Evolutionary conservation across 2,113 vertebrate genomes (phyloP).

Genomic region (Melanotaenia duboulayi): DNA sequence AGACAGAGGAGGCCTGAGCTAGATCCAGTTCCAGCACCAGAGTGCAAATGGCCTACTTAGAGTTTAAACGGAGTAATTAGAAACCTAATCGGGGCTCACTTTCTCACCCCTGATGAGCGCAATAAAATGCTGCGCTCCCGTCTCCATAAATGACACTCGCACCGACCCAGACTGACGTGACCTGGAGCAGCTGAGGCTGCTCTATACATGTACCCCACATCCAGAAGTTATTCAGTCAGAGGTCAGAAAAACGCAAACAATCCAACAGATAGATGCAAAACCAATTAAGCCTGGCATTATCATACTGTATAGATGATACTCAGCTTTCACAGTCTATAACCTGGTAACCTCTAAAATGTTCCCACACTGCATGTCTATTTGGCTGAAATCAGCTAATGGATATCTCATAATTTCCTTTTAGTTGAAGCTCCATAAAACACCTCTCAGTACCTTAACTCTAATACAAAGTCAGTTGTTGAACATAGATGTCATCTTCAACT

Average conservation of each 20-base stretch:
- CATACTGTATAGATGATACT: too few relatives aligned
- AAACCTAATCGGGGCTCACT: conserved; percentile 80
- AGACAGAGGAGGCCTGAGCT: conserved; percentile 47
- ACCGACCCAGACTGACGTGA: conserved; percentile 4
- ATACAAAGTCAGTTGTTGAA: too few relatives aligned
- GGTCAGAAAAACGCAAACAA: not conserved
- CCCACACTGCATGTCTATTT: too few relatives aligned
- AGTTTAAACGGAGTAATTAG: conserved; percentile 85
- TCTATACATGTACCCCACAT: conserved; percentile 14
- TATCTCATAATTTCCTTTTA: too few relatives aligned
- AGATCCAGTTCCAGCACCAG: conserved; percentile 72
- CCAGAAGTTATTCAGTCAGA: not conserved
- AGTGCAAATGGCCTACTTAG: conserved; percentile 85
- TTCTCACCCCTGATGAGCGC: conserved; percentile 59
- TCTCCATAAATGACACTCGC: conserved; percentile 30
- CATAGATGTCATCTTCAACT: too few relatives aligned
- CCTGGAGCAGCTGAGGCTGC: conserved; percentile 58
- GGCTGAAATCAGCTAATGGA: too few relatives aligned
- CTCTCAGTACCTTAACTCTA: too few relatives aligned
- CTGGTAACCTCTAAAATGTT: not conserved
- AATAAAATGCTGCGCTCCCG: conserved; percentile 75
- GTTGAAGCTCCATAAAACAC: too few relatives aligned
- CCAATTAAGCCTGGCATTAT: not conserved
- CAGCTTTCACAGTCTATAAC: not conserved
- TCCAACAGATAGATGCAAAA: not conserved